phyloP scores from a whole-genome alignment of 2,888 invertebrate genomes.

The Pseudoips prasinana region DNA sequence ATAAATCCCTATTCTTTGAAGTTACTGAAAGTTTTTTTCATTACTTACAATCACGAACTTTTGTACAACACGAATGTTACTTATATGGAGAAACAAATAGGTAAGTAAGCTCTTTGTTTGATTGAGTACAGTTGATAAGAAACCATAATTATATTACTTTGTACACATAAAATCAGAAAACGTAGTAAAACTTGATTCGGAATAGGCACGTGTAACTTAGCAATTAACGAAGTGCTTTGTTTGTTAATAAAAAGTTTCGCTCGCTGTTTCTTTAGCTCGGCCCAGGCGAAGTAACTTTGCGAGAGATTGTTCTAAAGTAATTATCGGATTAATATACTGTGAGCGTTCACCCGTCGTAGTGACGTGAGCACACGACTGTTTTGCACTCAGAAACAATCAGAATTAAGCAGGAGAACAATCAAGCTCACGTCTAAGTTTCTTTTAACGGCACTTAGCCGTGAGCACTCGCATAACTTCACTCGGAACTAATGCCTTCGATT shows the following conservation, averaged over 20 bases:
- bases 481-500: constrained; percentile 77
- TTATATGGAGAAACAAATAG: too few relatives aligned
- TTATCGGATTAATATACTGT: constrained; percentile 78
- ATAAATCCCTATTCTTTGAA: too few relatives aligned
- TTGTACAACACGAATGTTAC: too few relatives aligned
- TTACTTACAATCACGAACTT: too few relatives aligned
- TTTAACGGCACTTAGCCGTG: constrained; percentile 77
- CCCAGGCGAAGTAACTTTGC: constrained; percentile 58
- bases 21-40: too few relatives aligned
- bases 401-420: constrained; percentile 76
- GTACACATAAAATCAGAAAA: constrained; percentile 28
- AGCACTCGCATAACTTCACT: constrained; percentile 72
- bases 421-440: constrained; percentile 77
- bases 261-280: constrained; percentile 54
- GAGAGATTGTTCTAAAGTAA: constrained; percentile 78
- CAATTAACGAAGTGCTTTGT: constrained; percentile 63
- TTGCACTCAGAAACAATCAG: constrained; percentile 75
- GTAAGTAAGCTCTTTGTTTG: constrained; percentile 12
- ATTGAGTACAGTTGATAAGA: constrained; percentile 19
- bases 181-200: constrained; percentile 25
- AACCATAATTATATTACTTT: constrained; percentile 26
- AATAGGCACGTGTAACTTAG: constrained; percentile 50
- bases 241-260: constrained; percentile 65
- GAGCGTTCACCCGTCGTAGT: constrained; percentile 60
- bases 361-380: constrained; percentile 67